These are phyloP conservation scores for Smithornis capensis DNA, from an alignment of 2,113 vertebrate genomes.

Conservation along the genomic window DNA sequence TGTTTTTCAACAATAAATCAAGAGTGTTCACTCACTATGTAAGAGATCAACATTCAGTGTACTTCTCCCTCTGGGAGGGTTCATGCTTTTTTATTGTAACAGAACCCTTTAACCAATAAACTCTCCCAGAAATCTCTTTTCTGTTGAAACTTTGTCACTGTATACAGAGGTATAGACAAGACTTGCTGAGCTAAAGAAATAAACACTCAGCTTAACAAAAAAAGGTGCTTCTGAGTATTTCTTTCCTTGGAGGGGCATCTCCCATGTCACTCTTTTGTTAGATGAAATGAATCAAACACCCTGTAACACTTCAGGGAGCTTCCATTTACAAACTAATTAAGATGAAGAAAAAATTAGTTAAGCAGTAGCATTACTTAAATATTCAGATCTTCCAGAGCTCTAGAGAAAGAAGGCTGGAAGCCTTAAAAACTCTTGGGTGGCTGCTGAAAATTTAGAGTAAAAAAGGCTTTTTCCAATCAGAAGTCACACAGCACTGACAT, in stretches of 20 bases:
- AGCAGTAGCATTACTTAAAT: neutral
- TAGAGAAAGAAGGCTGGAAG: neutral
- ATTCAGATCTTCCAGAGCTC: neutral
- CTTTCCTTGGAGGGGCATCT: neutral
- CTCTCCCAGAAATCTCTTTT: neutral
- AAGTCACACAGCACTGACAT: neutral
- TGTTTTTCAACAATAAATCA: neutral
- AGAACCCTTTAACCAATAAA: neutral
- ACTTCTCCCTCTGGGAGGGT: neutral
- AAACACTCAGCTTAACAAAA: neutral
- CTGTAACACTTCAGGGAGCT: neutral
- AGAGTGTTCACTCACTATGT: neutral
- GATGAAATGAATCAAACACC: neutral
- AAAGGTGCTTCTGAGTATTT: neutral
- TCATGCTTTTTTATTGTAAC: neutral
- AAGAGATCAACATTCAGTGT: neutral
- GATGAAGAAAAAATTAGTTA: neutral
- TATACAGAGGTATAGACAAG: neutral
- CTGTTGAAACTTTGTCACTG: neutral
- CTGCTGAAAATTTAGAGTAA: neutral
- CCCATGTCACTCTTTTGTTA: neutral
- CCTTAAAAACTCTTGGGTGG: neutral
- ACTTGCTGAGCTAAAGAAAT: neutral
- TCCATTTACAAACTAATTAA: neutral
- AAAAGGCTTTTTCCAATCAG: neutral